Evolutionary conservation across 2,113 vertebrate genomes (phyloP).

Genomic region (Rhegmatorhina hoffmannsi): DNA sequence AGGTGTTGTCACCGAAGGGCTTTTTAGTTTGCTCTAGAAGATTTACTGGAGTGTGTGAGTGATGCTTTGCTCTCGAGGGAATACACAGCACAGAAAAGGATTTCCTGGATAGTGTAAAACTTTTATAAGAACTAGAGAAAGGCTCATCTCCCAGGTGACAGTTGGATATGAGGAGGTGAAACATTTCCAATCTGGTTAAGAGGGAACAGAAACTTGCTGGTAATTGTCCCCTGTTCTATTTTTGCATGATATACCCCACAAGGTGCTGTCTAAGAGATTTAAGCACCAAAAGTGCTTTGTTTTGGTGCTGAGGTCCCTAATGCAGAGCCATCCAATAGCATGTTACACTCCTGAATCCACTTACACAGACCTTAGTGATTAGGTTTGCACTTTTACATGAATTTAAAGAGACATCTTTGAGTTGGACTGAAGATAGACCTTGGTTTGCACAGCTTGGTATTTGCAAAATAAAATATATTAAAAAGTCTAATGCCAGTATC

Average conservation of each 20-base stretch:
- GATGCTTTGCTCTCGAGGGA: not conserved
- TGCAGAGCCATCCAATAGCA: not conserved
- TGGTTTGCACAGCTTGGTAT: not conserved
- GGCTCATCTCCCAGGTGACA: not conserved
- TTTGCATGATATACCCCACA: not conserved
- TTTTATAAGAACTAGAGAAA: not conserved
- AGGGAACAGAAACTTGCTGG: not conserved
- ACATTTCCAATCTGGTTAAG: not conserved
- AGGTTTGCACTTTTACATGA: not conserved
- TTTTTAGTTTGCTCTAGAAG: not conserved
- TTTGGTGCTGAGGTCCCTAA: not conserved
- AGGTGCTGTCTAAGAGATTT: not conserved
- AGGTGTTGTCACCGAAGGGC: not conserved
- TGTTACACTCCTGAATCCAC: not conserved
- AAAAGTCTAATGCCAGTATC: not conserved
- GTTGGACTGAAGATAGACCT: not conserved
- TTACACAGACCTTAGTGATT: not conserved
- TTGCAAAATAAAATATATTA: not conserved
- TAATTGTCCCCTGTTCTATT: not conserved
- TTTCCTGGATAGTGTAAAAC: constrained; percentile 1
- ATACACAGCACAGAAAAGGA: not conserved
- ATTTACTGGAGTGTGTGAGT: not conserved
- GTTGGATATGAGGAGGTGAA: not conserved
- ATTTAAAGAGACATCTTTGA: not conserved
- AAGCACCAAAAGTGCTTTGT: not conserved